Conservation (phyloP, 2,113 vertebrate genomes). For the Aphelocoma coerulescens region DNA sequence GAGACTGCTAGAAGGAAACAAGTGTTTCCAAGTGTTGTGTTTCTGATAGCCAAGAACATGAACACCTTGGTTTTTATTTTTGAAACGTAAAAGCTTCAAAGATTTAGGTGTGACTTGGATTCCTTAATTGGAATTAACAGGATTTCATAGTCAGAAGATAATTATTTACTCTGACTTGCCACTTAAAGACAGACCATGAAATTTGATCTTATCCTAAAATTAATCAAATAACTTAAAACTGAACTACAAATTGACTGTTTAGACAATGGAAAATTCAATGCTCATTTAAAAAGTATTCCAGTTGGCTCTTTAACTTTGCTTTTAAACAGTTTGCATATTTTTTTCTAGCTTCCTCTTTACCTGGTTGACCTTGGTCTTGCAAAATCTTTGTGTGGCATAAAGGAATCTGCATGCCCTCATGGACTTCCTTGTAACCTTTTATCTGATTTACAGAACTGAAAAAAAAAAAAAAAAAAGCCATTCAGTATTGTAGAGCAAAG, state of each 20-base stretch:
- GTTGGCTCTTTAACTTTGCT: background rate
- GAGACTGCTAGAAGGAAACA: background rate
- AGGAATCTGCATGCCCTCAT: background rate
- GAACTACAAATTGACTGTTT: background rate
- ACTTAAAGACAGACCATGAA: background rate
- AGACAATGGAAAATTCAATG: background rate
- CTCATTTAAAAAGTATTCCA: background rate
- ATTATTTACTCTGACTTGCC: background rate
- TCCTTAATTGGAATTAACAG: background rate
- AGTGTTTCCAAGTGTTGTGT: background rate
- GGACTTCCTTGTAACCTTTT: background rate
- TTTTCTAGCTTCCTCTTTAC: background rate
- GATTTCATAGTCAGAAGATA: background rate
- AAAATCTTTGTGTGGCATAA: background rate
- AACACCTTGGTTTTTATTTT: background rate
- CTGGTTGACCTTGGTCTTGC: background rate
- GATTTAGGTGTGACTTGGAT: background rate
- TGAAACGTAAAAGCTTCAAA: background rate
- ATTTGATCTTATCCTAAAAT: background rate
- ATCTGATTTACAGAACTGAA: background rate
- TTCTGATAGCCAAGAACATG: background rate
- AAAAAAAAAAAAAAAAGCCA: accelerated
- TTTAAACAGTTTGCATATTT: background rate
- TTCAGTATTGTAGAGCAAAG: background rate
- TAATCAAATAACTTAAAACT: background rate